Percentiles rank a stretch among this genome's conserved stretches.
Conservation (phyloP, 1,140 invertebrate genomes). For the Eriosoma lanigerum region DNA sequence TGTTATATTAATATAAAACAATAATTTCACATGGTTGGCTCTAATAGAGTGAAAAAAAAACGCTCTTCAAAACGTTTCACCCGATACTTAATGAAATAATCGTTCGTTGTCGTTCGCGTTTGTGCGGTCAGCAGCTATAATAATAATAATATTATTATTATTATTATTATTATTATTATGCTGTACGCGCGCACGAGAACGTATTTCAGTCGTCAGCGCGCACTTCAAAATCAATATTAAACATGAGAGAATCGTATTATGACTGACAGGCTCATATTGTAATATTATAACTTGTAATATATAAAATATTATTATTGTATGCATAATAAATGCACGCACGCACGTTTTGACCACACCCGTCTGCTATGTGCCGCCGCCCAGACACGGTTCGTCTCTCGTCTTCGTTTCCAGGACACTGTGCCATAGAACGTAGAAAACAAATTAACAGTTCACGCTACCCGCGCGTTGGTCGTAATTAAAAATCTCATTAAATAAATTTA, state of each 20-base stretch:
- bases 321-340: too few relatives aligned
- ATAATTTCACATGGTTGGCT: too few relatives aligned
- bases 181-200: too few relatives aligned
- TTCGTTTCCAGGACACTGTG: neutral
- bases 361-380: neutral
- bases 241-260: neutral
- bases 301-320: neutral
- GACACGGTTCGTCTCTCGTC: neutral
- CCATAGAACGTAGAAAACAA: neutral
- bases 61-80: too few relatives aligned
- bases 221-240: slow-evolving; percentile 22
- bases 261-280: neutral
- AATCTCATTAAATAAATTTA: neutral
- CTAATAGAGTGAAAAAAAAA: too few relatives aligned
- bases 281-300: neutral
- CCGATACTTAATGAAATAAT: too few relatives aligned
- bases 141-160: too few relatives aligned
- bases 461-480: neutral
- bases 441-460: too few relatives aligned
- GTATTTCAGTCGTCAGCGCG: neutral
- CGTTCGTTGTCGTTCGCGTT: too few relatives aligned
- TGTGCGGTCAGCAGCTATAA: too few relatives aligned
- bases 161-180: neutral
- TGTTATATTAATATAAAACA: too few relatives aligned
- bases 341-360: neutral